Conservation (phyloP, 2,113 vertebrate species). For the Mustela nigripes region DNA sequence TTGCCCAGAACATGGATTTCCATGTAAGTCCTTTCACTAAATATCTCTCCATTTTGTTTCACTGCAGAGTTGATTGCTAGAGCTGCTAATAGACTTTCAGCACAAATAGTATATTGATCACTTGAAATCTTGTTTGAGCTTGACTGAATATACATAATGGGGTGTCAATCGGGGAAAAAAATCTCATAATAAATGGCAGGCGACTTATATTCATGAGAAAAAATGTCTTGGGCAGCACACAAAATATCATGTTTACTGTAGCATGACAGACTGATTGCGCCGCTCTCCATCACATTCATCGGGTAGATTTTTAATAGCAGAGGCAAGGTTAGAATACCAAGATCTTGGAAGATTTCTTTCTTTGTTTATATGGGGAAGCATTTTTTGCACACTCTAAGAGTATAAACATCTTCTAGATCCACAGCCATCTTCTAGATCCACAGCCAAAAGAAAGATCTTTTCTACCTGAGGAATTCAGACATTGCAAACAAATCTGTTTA, state of each 20-base stretch:
- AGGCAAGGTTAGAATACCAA: constrained; percentile 59
- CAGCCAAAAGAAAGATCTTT: constrained; percentile 65
- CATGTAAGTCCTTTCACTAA: constrained; percentile 33
- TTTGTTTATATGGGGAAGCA: constrained; percentile 60
- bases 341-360: neutral
- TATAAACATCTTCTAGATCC: constrained; percentile 58
- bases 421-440: constrained; percentile 43
- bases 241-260: constrained; percentile 75
- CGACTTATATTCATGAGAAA: constrained; percentile 77
- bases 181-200: constrained; percentile 78
- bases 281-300: neutral
- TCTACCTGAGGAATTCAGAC: constrained; percentile 74
- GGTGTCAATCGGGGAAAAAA: constrained; percentile 60
- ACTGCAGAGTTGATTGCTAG: constrained; percentile 45
- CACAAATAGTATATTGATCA: constrained; percentile 65
- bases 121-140: constrained; percentile 69
- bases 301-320: constrained; percentile 30
- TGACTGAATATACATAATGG: constrained; percentile 55
- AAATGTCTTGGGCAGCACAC: constrained; percentile 67
- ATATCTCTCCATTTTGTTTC: constrained; percentile 47
- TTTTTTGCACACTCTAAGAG: neutral
- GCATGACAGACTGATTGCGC: neutral
- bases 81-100: constrained; percentile 42
- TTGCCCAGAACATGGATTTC: neutral
- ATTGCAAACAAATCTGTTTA: constrained; percentile 80